A percentile compares a stretch with the other conserved stretches of the same genome.
Conservation (phyloP, 2,888 invertebrate species). For the Sturmia bella region DNA sequence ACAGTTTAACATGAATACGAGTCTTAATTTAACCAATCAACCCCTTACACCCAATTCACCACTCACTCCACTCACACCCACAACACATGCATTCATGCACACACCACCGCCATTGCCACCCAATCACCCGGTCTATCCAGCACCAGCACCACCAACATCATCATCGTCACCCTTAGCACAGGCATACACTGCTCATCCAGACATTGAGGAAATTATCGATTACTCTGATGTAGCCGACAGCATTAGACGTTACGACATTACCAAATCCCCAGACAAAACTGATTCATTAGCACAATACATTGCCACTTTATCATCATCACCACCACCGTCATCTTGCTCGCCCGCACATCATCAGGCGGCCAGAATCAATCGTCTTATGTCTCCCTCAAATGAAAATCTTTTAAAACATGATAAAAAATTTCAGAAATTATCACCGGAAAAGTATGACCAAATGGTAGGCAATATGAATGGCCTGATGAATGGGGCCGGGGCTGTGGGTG, state of each 20-base stretch:
- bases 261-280: constrained; percentile 54
- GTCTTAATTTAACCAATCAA: constrained; percentile 62
- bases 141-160: constrained; percentile 53
- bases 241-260: constrained; percentile 75
- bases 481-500: constrained; percentile 26
- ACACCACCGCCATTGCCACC: constrained; percentile 71
- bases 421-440: constrained; percentile 80
- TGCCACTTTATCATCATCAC: constrained; percentile 52
- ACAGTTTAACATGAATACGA: constrained; percentile 62
- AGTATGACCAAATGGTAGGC: constrained; percentile 78
- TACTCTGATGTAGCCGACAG: constrained; percentile 79
- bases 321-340: constrained; percentile 55
- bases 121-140: constrained; percentile 55
- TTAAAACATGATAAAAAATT: constrained; percentile 79
- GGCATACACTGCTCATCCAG: constrained; percentile 58
- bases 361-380: constrained; percentile 73
- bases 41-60: constrained; percentile 59
- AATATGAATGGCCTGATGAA: constrained; percentile 70
- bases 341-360: constrained; percentile 60
- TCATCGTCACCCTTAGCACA: constrained; percentile 18
- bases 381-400: constrained; percentile 78
- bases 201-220: constrained; percentile 77
- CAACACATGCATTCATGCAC: constrained; percentile 70
- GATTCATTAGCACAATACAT: constrained; percentile 63
- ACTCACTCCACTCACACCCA: constrained; percentile 66